phyloP scores from a whole-genome alignment of 1,140 invertebrate species.

The Rhopalosiphum padi region DNA sequence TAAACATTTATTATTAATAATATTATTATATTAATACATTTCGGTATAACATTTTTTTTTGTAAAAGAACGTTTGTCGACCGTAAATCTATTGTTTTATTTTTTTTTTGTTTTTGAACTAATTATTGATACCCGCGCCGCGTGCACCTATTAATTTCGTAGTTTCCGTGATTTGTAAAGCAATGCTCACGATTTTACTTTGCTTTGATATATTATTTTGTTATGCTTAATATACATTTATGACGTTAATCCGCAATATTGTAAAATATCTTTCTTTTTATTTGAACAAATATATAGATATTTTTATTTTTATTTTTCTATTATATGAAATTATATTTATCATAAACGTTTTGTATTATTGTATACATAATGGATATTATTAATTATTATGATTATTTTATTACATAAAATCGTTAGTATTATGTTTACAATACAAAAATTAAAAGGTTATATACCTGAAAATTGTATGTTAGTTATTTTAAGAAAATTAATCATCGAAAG shows the following conservation, averaged over 20 bases:
- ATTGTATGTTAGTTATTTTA: not conserved
- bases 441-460: not conserved
- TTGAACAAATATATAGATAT: not conserved
- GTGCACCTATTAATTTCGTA: not conserved
- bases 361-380: not conserved
- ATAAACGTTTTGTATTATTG: not conserved
- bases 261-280: not conserved
- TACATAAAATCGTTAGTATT: not conserved
- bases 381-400: not conserved
- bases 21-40: not conserved
- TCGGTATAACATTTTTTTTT: not conserved
- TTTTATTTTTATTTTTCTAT: not conserved
- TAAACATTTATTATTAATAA: not conserved
- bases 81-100: not conserved
- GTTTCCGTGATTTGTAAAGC: not conserved
- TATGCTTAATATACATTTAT: not conserved
- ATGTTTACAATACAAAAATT: not conserved
- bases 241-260: not conserved
- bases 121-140: not conserved
- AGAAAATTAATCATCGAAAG: not conserved
- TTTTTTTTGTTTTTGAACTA: conserved; percentile 18
- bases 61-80: not conserved
- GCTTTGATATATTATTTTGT: not conserved
- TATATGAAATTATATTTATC: not conserved
- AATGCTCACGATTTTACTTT: not conserved